Base-by-base conservation (phyloP, 2,888 invertebrate genomes). In the Drosophila monieri region DNA sequence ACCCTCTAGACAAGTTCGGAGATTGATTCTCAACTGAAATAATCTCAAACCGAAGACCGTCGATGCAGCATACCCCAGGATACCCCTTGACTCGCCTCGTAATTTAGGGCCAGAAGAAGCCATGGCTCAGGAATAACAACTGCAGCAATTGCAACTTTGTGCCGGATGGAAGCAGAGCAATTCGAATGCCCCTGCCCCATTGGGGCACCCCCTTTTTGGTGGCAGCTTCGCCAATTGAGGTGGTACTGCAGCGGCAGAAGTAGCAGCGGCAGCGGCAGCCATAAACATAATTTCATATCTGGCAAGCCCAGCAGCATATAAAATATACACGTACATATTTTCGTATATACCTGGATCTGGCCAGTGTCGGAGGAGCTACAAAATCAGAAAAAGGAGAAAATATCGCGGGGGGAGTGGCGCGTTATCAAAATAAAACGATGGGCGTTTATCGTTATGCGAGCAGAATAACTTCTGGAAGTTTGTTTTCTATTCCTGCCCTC, bases 391-490 rank as follows among this genome's bases (percentile, higher is more conserved):
- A 23, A 32, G 21, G 46, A 15, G 15, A 14, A 5, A 27, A 15
- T 23, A 15, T 35, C 35, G 57, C 39, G 46, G 59, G 56, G 57
- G 62, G 59, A 46, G 64, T 71, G 73, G 62, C 67, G 78, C 66
- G 70, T 78, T 76, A 81, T 80, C 85, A 80, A 80, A 85, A 81
- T 85, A 85, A 81, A 83, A 80, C 88, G 86, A 80, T 83, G 88
- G 88, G 88, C 88, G 88, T 88, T 88, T 85, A 88, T 89, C 84
- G 89, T 86, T 86, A 86, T 89, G 83, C 86, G 86, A 83, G 80
- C 80, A 83, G 83, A 89, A 85, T 86, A 89, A 88, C 89, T 88
- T 89, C 88, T 89, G 89, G 78, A 86, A 88, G 84, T 88, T 89
- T 84, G 88, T 78, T 81, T 81, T 87, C 76, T 77, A 60, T 61